Conservation (phyloP, 2,113 vertebrate species). For the Myotis yumanensis region DNA sequence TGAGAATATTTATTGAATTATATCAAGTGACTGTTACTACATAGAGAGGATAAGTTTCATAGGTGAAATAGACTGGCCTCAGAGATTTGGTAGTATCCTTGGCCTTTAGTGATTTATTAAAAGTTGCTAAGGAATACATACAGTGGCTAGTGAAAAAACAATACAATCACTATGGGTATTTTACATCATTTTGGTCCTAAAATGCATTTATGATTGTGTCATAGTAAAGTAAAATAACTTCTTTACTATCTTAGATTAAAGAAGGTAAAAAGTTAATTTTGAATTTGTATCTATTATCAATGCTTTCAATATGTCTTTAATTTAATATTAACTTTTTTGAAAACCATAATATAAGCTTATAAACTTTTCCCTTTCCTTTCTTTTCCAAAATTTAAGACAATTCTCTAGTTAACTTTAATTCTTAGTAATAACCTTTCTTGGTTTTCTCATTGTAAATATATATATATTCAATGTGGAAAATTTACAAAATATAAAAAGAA, state of each 20-base stretch:
- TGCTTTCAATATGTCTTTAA: not conserved
- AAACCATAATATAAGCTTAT: not conserved
- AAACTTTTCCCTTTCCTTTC: not conserved
- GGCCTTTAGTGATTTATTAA: not conserved
- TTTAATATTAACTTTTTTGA: not conserved
- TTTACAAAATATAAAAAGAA: not conserved
- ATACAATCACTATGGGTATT: not conserved
- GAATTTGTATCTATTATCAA: constrained; percentile 22
- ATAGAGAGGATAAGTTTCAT: not conserved
- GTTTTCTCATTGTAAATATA: not conserved
- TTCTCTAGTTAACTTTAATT: not conserved
- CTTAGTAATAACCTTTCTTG: not conserved
- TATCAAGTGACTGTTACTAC: not conserved
- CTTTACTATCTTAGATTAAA: not conserved
- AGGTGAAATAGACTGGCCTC: not conserved
- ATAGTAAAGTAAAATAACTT: constrained; percentile 9
- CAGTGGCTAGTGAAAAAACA: not conserved
- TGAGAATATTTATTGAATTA: not conserved
- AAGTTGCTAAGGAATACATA: not conserved
- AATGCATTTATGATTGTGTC: not conserved
- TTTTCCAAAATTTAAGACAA: not conserved
- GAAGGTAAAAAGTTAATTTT: not conserved
- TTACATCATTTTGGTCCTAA: not conserved
- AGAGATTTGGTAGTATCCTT: not conserved
- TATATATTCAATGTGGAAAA: not conserved